These are phyloP conservation scores for Boulengeromyrus knoepffleri DNA, from an alignment of 2,113 vertebrate genomes.

Conservation along the genomic window DNA sequence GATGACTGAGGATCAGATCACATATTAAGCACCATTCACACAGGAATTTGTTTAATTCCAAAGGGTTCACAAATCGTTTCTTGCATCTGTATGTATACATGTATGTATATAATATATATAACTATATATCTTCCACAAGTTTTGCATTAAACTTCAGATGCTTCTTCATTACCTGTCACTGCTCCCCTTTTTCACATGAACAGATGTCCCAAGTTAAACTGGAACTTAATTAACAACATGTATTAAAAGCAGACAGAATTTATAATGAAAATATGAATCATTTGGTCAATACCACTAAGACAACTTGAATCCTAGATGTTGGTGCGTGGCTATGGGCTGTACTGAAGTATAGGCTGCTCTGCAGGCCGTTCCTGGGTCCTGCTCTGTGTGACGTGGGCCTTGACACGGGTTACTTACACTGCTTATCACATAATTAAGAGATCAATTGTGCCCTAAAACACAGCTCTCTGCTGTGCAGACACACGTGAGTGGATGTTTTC, in stretches of 20 bases:
- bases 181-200: background rate
- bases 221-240: background rate
- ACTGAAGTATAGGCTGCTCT: background rate
- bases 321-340: background rate
- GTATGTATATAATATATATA: background rate
- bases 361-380: background rate
- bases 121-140: background rate
- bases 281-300: background rate
- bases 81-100: background rate
- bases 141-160: background rate
- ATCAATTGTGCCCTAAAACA: constrained; percentile 65
- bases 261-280: background rate
- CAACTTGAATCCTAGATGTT: background rate
- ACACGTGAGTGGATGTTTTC: constrained; percentile 52
- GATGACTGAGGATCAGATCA: background rate
- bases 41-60: background rate
- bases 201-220: background rate
- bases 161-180: background rate
- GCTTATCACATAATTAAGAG: constrained; percentile 65
- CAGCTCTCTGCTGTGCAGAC: constrained; percentile 42
- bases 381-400: constrained; percentile 30
- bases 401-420: constrained; percentile 46
- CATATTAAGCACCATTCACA: background rate
- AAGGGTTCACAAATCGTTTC: background rate
- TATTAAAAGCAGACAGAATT: background rate